A percentile compares a stretch with the other conserved stretches of the same genome.
These are phyloP conservation scores for Myotis lucifugus DNA, from an alignment of 2,113 vertebrate genomes.

Conservation along the genomic window DNA sequence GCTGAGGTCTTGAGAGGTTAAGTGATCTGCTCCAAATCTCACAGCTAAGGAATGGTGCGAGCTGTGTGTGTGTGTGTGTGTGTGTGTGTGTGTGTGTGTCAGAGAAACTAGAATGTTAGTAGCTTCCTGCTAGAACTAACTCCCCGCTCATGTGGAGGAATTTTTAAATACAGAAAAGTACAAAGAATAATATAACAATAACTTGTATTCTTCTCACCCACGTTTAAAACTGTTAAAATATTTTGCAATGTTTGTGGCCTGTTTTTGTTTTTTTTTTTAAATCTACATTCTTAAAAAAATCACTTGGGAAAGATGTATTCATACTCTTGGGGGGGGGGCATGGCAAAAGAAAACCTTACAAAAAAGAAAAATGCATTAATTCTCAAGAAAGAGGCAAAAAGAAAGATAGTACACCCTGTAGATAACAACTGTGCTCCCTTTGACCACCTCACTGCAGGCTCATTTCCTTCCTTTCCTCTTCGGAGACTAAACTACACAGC, in stretches of 20 bases:
- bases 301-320: background rate
- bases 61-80: background rate
- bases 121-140: background rate
- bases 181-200: background rate
- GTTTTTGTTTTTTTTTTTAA: background rate
- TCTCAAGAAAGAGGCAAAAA: background rate
- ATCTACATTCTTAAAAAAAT: background rate
- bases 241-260: background rate
- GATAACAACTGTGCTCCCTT: too few species aligned
- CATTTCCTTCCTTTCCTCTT: background rate
- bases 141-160: background rate
- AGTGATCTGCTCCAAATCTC: background rate
- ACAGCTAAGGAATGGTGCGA: background rate
- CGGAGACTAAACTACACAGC: background rate
- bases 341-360: background rate
- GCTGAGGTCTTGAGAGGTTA: background rate
- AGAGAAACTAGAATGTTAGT: background rate
- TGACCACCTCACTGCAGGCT: fast-evolving
- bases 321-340: background rate
- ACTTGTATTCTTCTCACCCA: background rate
- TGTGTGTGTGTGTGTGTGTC: background rate
- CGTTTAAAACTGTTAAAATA: background rate
- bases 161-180: background rate
- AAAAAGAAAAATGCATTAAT: background rate
- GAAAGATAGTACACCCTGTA: background rate